Evolutionary conservation across 2,888 invertebrate species (phyloP), one percentile per base, ranked within the genome.

Genomic region (Andrena haemorrhoa): DNA sequence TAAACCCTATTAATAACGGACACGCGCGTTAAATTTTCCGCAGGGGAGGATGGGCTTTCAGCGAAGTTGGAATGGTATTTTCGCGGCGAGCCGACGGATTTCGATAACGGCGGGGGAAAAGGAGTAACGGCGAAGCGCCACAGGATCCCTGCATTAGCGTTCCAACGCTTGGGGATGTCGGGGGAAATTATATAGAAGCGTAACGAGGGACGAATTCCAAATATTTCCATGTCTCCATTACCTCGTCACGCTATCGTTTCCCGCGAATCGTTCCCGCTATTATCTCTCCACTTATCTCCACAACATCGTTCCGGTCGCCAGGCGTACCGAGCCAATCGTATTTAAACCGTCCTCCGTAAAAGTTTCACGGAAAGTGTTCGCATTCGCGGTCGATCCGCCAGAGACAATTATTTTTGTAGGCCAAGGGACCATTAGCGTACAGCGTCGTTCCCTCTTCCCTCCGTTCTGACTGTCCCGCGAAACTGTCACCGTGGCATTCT

Each of bases 281-380:
- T 81, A 70, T 76, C 56, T 56, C 31, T 35, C 73, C 70, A 74
- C 81, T 83, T 83, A 77, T 63, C 72, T 72, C 3, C 16, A 31
- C 66, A 29, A 53, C 68, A 31, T 58, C 20, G 72, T 75, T 69
- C 68, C 75, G 75, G 56, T 49, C 29, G 33, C 78, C 7, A 16
- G 49, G 0, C 72, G 31, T 12, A 26, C 26, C 26, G 1, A 49
- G 31, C 63, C 31, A 58, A 74, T 70, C 74, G 74, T 49, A 47
- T 66, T 71, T 79, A 66, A 70, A 26, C 66, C 65, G 60, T 66
- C 74, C 70, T 49, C 61, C 79, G 71, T 81, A 70, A 70, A 66
- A 68, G 33, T 63, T 56, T 60, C 65, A 33, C 61, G 47, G 47
- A 61, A 41, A n/a, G n/a, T 16, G 65, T 61, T 74, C 53, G n/a